These are phyloP conservation scores for Coptodon bakossiorum DNA, from an alignment of 2,113 vertebrate species.

Conservation along the genomic window DNA sequence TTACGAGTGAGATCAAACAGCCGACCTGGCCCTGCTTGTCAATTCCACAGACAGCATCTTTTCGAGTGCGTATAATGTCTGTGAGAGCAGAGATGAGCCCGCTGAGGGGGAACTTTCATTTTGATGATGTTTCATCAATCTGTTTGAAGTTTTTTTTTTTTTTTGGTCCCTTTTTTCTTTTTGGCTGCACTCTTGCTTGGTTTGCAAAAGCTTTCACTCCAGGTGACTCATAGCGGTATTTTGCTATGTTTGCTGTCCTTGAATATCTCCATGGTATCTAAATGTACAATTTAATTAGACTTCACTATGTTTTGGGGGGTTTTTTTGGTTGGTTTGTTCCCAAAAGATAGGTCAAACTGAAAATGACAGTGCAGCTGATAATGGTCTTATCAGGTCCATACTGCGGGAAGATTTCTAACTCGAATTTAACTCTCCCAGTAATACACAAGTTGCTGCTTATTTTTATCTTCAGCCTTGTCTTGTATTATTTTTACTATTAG, in stretches of 20 bases:
- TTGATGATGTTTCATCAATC: conserved; percentile 53
- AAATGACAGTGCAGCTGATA: neutral
- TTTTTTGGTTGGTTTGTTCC: neutral
- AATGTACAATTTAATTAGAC: conserved; percentile 12
- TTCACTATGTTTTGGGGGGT: neutral
- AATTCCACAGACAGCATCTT: conserved; percentile 34
- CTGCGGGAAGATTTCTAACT: neutral
- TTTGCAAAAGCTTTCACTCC: conserved; percentile 21
- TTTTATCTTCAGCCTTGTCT: neutral
- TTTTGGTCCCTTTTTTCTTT: neutral
- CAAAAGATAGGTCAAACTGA: neutral
- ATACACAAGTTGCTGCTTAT: neutral
- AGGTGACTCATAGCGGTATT: conserved; percentile 1
- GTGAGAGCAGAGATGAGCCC: conserved; percentile 22
- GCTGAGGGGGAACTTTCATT: conserved; percentile 32
- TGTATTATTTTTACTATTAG: neutral
- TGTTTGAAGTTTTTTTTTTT: conserved; percentile 25
- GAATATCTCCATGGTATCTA: neutral
- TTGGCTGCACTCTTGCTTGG: neutral
- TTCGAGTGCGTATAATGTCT: conserved; percentile 13
- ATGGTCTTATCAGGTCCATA: neutral
- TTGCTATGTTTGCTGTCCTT: neutral
- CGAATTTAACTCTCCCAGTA: neutral
- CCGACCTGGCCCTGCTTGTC: conserved; percentile 28
- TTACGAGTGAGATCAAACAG: conserved; percentile 45